phyloP scores from a whole-genome alignment of 2,113 vertebrate species.

The Bubo scandiacus region DNA sequence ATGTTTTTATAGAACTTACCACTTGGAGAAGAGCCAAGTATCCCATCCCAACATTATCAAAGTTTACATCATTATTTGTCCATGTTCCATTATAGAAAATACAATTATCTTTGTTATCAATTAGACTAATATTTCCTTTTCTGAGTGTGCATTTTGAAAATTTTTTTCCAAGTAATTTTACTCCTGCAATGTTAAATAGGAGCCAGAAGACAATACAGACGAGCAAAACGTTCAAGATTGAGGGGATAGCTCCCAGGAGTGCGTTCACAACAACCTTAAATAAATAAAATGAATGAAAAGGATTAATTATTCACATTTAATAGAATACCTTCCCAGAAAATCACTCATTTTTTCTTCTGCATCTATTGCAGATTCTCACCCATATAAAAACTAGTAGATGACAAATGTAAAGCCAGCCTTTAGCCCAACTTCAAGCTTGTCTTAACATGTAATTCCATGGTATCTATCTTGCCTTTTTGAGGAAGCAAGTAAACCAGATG shows the following conservation, averaged over 20 bases:
- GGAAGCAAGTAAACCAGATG: background rate
- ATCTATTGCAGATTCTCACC: background rate
- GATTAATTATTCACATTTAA: background rate
- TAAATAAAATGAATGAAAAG: background rate
- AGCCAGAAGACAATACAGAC: slow-evolving; percentile 82
- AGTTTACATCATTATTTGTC: slow-evolving; percentile 63
- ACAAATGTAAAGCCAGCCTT: background rate
- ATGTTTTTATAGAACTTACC: slow-evolving; percentile 52
- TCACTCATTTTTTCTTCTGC: background rate
- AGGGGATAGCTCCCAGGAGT: slow-evolving; percentile 74
- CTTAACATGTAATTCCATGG: background rate
- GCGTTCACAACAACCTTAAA: slow-evolving; percentile 77
- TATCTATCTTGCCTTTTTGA: background rate
- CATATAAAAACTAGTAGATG: background rate
- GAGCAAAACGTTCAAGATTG: slow-evolving; percentile 77
- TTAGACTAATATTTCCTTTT: rapidly evolving
- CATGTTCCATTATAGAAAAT: background rate
- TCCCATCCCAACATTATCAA: slow-evolving; percentile 73
- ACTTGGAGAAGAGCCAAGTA: slow-evolving; percentile 79
- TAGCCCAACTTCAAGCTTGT: background rate
- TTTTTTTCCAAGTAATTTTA: slow-evolving; percentile 62
- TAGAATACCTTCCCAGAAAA: background rate
- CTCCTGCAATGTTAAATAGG: slow-evolving; percentile 77
- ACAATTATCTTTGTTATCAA: background rate
- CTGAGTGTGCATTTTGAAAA: slow-evolving; percentile 53